Conservation (phyloP, 2,888 invertebrate genomes). For the Bembecia ichneumoniformis region DNA sequence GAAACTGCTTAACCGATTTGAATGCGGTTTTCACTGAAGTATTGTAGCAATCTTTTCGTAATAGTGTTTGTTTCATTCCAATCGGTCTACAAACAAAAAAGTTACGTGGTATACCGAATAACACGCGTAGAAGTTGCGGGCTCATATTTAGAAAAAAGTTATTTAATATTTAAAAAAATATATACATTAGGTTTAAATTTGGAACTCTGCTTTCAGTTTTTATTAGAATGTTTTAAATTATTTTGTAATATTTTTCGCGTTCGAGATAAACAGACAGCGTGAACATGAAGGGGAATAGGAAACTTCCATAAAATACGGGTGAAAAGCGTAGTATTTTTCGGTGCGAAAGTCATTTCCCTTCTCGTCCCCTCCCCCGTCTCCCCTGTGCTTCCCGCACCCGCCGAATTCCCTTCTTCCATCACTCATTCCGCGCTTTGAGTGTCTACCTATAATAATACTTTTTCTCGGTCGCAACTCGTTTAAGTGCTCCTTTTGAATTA, state of each 20-base stretch:
- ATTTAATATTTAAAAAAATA: no score
- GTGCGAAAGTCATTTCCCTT: slow-evolving; percentile 27
- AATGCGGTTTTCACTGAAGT: no score
- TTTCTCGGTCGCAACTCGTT: background rate
- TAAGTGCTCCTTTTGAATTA: background rate
- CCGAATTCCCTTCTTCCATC: slow-evolving; percentile 22
- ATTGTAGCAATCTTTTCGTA: no score
- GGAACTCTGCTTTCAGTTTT: no score
- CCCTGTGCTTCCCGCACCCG: slow-evolving; percentile 17
- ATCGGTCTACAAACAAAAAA: no score
- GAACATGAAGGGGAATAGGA: slow-evolving; percentile 5
- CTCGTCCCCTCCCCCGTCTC: slow-evolving; percentile 15
- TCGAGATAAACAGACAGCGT: slow-evolving; percentile 4
- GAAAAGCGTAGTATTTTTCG: slow-evolving; percentile 20
- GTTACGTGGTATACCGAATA: no score
- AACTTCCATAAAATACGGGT: slow-evolving; percentile 21
- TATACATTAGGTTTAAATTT: no score
- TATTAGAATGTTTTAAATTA: no score
- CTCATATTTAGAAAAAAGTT: no score
- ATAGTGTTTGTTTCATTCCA: no score
- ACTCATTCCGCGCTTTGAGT: slow-evolving; percentile 32
- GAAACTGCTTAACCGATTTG: no score
- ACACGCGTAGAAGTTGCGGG: no score
- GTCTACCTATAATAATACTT: slow-evolving; percentile 5
- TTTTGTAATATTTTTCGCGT: background rate